These are phyloP conservation scores for Pelobates cultripes DNA, from an alignment of 2,797 vertebrate genomes.

Conservation along the genomic window DNA sequence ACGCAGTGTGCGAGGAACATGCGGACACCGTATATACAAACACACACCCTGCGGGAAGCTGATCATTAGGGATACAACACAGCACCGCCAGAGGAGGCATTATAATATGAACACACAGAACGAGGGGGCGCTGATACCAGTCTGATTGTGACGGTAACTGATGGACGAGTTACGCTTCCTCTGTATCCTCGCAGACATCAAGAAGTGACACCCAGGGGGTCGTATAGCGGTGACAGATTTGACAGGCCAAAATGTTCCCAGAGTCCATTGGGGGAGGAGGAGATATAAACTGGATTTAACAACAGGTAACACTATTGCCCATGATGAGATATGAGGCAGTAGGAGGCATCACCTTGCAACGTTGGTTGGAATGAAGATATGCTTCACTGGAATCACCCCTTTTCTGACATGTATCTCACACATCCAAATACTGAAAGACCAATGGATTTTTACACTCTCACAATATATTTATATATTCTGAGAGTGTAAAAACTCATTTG, in stretches of 20 bases:
- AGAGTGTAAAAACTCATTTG: not conserved
- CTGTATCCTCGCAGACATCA: constrained; percentile 31
- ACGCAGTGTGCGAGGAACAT: constrained; percentile 84
- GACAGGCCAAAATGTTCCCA: constrained; percentile 21
- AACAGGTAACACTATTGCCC: not conserved
- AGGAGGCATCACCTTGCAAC: not conserved
- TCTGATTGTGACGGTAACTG: constrained; percentile 13
- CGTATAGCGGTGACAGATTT: constrained; percentile 16
- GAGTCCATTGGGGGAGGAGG: constrained; percentile 22
- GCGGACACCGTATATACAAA: constrained; percentile 98
- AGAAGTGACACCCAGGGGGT: constrained; percentile 15
- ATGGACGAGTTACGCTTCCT: constrained; percentile 10
- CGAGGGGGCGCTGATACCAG: constrained; percentile 23
- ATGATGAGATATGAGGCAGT: not conserved
- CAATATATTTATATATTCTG: not conserved
- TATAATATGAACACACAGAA: constrained; percentile 42
- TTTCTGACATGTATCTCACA: not conserved
- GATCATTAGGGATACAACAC: constrained; percentile 68
- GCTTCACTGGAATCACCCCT: not conserved
- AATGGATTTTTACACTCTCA: not conserved
- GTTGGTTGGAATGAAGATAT: not conserved
- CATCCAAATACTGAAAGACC: not conserved
- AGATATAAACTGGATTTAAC: constrained; percentile 25
- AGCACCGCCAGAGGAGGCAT: constrained; percentile 43
- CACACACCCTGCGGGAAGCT: constrained; percentile 89